Conservation (phyloP, 2,888 invertebrate species). For the Tuberolachnus salignus region DNA sequence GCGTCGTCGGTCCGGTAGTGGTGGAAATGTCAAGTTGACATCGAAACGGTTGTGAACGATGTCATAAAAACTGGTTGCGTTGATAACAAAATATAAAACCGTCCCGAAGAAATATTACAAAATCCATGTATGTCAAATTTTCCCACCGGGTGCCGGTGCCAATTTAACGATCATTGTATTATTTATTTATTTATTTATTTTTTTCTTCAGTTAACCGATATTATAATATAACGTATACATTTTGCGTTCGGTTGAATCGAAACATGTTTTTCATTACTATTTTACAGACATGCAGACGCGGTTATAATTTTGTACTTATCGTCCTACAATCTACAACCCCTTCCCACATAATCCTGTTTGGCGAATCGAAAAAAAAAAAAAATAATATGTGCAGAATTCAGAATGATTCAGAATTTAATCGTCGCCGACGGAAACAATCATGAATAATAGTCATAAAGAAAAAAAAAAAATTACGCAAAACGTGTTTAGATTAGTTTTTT, state of each 20-base stretch:
- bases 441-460: conserved; percentile 21
- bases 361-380: neutral
- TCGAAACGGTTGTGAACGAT: neutral
- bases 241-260: neutral
- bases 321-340: neutral
- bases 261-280: conserved; percentile 30
- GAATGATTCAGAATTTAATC: neutral
- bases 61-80: conserved; percentile 7
- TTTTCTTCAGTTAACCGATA: neutral
- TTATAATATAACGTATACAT: neutral
- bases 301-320: conserved; percentile 2
- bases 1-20: no score
- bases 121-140: conserved; percentile 6
- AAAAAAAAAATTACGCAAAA: neutral
- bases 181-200: neutral
- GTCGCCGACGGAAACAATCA: neutral
- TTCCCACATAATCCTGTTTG: conserved; percentile 10
- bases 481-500: conserved; percentile 7
- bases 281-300: conserved; percentile 37
- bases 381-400: neutral
- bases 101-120: neutral
- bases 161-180: conserved; percentile 7
- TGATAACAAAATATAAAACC: neutral
- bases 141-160: neutral
- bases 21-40: conserved; percentile 2